phyloP scores from a whole-genome alignment of 2,888 invertebrate species.

The Megalurothrips usitatus region DNA sequence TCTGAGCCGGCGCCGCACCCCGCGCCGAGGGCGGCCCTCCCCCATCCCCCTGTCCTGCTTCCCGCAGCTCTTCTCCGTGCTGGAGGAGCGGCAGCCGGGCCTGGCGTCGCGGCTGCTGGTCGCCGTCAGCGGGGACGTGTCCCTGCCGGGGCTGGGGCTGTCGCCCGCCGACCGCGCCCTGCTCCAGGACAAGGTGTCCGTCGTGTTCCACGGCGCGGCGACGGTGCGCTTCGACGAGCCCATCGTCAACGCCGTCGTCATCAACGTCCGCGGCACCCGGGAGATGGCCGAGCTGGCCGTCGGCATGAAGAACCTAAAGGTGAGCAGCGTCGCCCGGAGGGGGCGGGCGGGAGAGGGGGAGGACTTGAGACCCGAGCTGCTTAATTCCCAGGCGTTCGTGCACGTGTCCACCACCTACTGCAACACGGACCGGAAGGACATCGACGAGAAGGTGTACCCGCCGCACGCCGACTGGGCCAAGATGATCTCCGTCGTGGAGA shows the following conservation, averaged over 20 bases:
- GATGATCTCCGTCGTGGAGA: constrained; percentile 61
- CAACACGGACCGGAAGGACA: constrained; percentile 51
- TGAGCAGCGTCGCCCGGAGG: constrained; percentile 17
- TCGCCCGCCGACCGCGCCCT: constrained; percentile 37
- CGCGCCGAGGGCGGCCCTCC: too few relatives aligned
- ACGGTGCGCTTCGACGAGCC: constrained; percentile 52
- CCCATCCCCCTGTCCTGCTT: too few relatives aligned
- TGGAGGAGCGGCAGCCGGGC: neutral
- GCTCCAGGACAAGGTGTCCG: constrained; percentile 56
- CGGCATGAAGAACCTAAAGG: neutral
- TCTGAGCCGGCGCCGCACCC: too few relatives aligned
- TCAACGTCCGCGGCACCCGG: constrained; percentile 28
- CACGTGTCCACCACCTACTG: constrained; percentile 20
- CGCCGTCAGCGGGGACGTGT: neutral
- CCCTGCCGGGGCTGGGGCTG: constrained; percentile 3
- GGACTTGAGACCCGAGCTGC: too few relatives aligned
- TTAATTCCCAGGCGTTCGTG: neutral
- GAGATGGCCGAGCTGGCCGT: constrained; percentile 24
- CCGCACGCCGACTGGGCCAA: constrained; percentile 63
- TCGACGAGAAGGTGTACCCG: constrained; percentile 54
- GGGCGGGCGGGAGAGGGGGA: too few relatives aligned
- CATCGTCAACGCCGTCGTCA: constrained; percentile 20
- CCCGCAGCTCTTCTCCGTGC: neutral
- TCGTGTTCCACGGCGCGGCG: constrained; percentile 75
- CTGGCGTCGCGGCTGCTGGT: neutral